Conservation (phyloP, 2,113 vertebrate species). For the Triplophysa dalaica region DNA sequence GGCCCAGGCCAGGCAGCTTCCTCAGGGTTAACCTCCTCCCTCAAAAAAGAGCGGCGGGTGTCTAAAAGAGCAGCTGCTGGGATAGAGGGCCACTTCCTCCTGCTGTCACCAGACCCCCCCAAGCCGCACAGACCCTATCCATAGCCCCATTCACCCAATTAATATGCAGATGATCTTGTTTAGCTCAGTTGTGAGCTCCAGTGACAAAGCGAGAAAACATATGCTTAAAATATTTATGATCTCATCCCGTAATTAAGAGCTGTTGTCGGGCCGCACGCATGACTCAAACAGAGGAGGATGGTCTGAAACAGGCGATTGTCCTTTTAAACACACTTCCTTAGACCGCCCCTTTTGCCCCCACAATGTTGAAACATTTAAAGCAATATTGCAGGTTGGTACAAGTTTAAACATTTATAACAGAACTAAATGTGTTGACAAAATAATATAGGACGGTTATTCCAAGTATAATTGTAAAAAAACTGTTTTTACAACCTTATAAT, state of each 20-base stretch:
- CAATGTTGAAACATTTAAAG: background rate
- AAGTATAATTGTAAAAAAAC: too few species aligned
- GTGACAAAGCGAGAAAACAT: slow-evolving; percentile 81
- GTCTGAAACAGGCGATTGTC: slow-evolving; percentile 55
- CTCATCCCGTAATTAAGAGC: slow-evolving; percentile 78
- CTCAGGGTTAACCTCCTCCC: slow-evolving; percentile 79
- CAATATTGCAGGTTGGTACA: background rate
- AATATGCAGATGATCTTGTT: slow-evolving; percentile 81
- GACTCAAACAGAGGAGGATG: slow-evolving; percentile 64
- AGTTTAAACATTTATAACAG: too few species aligned
- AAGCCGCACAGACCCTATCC: slow-evolving; percentile 54
- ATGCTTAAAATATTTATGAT: slow-evolving; percentile 82
- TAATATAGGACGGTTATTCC: too few species aligned
- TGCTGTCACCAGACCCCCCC: slow-evolving; percentile 69
- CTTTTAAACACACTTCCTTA: slow-evolving; percentile 2
- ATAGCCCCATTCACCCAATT: slow-evolving; percentile 61
- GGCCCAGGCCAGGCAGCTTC: slow-evolving; percentile 74
- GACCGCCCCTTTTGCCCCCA: background rate
- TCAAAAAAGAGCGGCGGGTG: slow-evolving; percentile 42
- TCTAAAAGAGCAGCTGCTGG: slow-evolving; percentile 87
- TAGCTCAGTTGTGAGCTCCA: slow-evolving; percentile 80
- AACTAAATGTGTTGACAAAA: background rate
- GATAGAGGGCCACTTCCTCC: slow-evolving; percentile 81
- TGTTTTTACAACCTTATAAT: too few species aligned
- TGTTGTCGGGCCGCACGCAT: slow-evolving; percentile 62